Evolutionary conservation across 2,888 invertebrate species (phyloP).

Genomic region (Drosophila aldrichi): DNA sequence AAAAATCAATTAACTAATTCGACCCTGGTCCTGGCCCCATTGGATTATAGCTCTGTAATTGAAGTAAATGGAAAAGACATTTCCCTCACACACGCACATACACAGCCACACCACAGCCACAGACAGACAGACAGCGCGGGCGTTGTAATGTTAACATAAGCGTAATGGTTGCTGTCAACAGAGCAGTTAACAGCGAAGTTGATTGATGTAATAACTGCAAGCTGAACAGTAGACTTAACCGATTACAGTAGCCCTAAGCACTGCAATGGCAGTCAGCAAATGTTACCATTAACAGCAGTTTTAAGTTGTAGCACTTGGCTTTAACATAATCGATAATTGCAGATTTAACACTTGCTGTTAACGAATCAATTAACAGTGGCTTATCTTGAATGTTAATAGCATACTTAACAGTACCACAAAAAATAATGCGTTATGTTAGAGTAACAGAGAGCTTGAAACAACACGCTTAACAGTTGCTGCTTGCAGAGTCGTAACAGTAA

Average conservation of each 20-base stretch:
- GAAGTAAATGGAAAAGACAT: background rate
- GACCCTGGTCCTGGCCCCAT: background rate
- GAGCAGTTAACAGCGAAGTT: background rate
- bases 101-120: background rate
- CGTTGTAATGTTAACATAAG: constrained; percentile 30
- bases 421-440: background rate
- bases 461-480: background rate
- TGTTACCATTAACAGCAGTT: background rate
- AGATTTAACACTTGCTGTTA: background rate
- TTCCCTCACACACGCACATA: background rate
- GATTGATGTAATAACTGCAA: background rate
- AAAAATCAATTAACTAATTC: background rate
- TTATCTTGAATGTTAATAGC: background rate
- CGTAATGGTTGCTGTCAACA: constrained; percentile 8
- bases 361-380: background rate
- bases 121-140: constrained; percentile 25
- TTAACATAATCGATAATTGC: background rate
- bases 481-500: background rate
- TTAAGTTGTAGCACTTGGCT: background rate
- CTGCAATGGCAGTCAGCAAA: too few relatives aligned
- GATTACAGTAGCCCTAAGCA: background rate
- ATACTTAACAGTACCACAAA: background rate
- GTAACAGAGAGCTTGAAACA: background rate
- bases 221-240: background rate
- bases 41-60: background rate